Evolutionary conservation across 2,888 invertebrate genomes (phyloP).

Genomic region (Digitonthophagus gazella): DNA sequence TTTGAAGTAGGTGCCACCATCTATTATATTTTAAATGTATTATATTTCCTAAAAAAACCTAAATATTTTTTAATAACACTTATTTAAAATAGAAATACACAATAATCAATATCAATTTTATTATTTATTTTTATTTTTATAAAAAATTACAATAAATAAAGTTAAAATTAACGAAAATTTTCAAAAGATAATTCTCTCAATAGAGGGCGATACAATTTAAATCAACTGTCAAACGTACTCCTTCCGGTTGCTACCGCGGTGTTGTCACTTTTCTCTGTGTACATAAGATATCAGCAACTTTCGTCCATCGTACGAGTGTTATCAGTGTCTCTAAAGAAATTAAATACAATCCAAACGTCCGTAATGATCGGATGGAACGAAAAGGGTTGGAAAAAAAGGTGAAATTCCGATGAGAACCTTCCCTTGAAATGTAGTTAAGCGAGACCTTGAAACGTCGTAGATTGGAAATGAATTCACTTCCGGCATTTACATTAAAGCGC

Average conservation of each 20-base stretch:
- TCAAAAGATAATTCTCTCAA: no score
- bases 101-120: no score
- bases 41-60: no score
- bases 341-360: neutral
- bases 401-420: conserved; percentile 8
- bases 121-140: no score
- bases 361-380: neutral
- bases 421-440: conserved; percentile 24
- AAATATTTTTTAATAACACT: no score
- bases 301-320: neutral
- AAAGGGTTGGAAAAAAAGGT: neutral
- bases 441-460: conserved; percentile 51
- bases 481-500: conserved; percentile 36
- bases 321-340: neutral
- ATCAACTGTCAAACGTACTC: conserved; percentile 23
- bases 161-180: no score
- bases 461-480: conserved; percentile 37
- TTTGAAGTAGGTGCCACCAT: neutral
- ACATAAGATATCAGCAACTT: conserved; percentile 11
- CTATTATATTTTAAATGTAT: neutral
- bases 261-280: conserved; percentile 52
- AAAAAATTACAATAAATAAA: no score
- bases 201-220: conserved; percentile 21
- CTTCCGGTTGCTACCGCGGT: conserved; percentile 44
- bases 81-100: no score